Evolutionary conservation across 2,113 vertebrate species (phyloP).

Genomic region (Callionymus lyra): DNA sequence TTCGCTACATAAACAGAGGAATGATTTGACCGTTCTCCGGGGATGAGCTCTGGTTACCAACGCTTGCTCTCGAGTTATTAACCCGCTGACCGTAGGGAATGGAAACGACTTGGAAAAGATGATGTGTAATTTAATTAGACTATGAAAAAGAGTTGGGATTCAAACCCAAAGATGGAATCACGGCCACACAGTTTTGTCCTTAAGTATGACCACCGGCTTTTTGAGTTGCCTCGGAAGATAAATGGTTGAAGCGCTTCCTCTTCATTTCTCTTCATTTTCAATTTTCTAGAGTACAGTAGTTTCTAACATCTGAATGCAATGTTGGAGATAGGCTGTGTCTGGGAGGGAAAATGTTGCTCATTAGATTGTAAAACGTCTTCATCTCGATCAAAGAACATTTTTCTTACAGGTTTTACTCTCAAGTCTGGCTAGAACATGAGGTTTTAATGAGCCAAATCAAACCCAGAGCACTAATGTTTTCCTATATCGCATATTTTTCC

Average conservation of each 20-base stretch:
- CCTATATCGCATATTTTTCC: conserved; percentile 5
- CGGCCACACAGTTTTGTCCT: conserved; percentile 8
- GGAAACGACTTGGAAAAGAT: conserved; percentile 54
- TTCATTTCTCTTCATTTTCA: too few species aligned
- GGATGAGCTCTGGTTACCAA: conserved; percentile 56
- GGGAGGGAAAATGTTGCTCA: too few species aligned
- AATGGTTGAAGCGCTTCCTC: too few species aligned
- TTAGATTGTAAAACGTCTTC: not conserved
- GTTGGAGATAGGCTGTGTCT: too few species aligned
- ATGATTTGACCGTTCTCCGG: conserved; percentile 43
- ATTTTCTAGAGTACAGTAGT: too few species aligned
- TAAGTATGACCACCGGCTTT: conserved; percentile 6
- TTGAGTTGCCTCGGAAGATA: conserved; percentile 2
- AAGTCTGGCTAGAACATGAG: conserved; percentile 6
- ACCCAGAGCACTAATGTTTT: conserved; percentile 7
- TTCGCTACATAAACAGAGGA: conserved; percentile 33
- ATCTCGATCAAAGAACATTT: conserved; percentile 16
- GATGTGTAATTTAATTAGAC: conserved; percentile 51
- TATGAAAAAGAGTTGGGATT: conserved; percentile 35
- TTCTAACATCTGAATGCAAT: too few species aligned
- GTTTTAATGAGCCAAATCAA: conserved; percentile 1
- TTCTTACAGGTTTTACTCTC: conserved; percentile 6
- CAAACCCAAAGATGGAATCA: conserved; percentile 25
- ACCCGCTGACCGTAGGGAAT: conserved; percentile 65
- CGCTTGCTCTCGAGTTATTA: conserved; percentile 64